Base-by-base conservation (phyloP, 2,888 invertebrate species). In the Caenorhabditis sulstoni region DNA sequence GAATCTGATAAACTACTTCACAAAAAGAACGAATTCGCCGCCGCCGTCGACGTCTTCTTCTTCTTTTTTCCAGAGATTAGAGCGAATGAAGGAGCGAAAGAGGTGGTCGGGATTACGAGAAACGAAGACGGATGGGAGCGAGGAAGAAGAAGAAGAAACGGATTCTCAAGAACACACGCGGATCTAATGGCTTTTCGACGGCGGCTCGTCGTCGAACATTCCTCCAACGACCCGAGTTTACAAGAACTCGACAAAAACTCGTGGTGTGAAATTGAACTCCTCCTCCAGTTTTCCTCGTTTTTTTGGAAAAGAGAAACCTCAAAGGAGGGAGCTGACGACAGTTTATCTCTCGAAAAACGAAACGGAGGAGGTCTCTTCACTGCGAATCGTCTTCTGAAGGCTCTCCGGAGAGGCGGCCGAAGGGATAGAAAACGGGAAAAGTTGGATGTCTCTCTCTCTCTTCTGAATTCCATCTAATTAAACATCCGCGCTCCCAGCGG, bases 401-500 rank as follows among this genome's bases (percentile, higher is more conserved):
- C 29, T 29, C 29, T 29, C 7, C 7, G 29, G 29, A 7, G 29
- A 29, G 29, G 3, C 29, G 29, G 29, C 3, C 3, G 29, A 29
- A 29, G 29, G 52, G 52, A 52, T 52, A 52, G 20, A 57, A 39
- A 39, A 20, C 37, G 39, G 39, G 41, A 16, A 18, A 55, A 55
- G 39, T 35, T 11, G 35, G 62, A 50, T 52, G 52, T 23, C 37
- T 45, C 49, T 47, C 22, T 45, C 29, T 59, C 47, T 70, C 62
- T 71, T 71, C 71, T 71, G 71, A 71, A 71, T 71, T 64, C 71
- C 71, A 71, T 71, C 71, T 71, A 71, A 71, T 71, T 71, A 71
- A 71, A 71, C 62, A 71, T 62, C 62, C 53, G 55, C 53, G 55
- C 71, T 57, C 41, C 29, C 29, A 29, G 29, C 3, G 4, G 29